These are phyloP conservation scores for Eubasilissa regina DNA, from an alignment of 1,140 invertebrate genomes.

Conservation along the genomic window DNA sequence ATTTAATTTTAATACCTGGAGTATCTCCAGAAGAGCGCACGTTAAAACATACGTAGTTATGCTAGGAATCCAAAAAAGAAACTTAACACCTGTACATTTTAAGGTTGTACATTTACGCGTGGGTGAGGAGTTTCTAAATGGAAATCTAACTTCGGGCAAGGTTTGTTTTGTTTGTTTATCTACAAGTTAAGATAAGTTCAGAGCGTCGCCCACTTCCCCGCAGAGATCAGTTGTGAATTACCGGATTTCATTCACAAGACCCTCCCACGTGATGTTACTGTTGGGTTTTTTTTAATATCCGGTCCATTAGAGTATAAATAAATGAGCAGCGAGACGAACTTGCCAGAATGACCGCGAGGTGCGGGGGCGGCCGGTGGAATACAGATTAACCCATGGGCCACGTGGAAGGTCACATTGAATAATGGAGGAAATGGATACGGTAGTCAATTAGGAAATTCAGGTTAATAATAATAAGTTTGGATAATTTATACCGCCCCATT, in stretches of 20 bases:
- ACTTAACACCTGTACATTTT: neutral
- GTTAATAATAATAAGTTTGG: too few species aligned
- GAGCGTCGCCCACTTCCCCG: neutral
- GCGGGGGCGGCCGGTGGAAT: neutral
- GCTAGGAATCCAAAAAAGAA: neutral
- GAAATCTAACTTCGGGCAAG: neutral
- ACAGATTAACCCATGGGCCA: too few species aligned
- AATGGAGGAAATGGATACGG: too few species aligned
- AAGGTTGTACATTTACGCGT: too few species aligned
- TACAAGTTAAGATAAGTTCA: slow-evolving; percentile 6
- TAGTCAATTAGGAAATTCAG: too few species aligned
- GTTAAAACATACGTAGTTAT: too few species aligned
- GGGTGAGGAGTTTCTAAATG: neutral
- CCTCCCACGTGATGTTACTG: neutral
- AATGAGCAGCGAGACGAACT: neutral
- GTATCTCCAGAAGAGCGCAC: too few species aligned
- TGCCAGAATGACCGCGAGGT: neutral
- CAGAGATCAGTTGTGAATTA: slow-evolving; percentile 15
- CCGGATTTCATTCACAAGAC: slow-evolving; percentile 19
- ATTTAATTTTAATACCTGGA: too few species aligned
- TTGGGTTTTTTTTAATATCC: slow-evolving; percentile 11
- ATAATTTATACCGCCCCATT: too few species aligned
- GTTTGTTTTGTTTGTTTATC: slow-evolving; percentile 14
- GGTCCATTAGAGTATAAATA: slow-evolving; percentile 32
- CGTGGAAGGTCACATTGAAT: too few species aligned